Evolutionary conservation across 2,797 vertebrate species (phyloP).

Genomic region (Pteronotus mesoamericanus): DNA sequence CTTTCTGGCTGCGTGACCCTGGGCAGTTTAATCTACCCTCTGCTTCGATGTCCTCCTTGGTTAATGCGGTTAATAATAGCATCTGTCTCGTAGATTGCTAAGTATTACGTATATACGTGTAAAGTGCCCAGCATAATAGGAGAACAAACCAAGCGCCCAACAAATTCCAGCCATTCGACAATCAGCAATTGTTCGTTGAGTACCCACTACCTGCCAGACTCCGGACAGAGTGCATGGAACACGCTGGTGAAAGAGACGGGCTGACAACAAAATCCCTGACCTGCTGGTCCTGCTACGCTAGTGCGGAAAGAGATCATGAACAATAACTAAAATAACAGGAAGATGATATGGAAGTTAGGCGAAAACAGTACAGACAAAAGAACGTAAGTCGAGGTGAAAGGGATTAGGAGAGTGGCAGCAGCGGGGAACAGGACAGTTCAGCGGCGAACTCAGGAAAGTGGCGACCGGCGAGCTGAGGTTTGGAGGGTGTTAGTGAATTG

Average conservation of each 20-base stretch:
- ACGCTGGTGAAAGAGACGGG: not conserved
- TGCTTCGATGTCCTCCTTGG: not conserved
- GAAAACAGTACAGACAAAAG: not conserved
- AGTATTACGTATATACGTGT: fast-evolving
- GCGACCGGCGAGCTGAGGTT: no score
- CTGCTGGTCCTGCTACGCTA: not conserved
- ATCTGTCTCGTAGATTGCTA: not conserved
- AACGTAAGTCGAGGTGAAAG: not conserved
- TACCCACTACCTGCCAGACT: no score
- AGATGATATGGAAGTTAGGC: no score
- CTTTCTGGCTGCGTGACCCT: not conserved
- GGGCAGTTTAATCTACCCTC: not conserved
- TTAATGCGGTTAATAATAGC: not conserved
- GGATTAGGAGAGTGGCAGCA: not conserved
- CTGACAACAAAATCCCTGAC: not conserved
- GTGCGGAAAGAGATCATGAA: not conserved
- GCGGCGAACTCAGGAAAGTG: not conserved
- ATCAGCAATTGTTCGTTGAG: not conserved
- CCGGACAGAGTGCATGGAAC: fast-evolving
- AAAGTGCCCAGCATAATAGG: not conserved
- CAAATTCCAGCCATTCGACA: not conserved
- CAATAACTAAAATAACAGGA: not conserved
- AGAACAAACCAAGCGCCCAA: no score
- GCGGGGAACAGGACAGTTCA: no score
- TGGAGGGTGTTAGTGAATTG: not conserved